A percentile compares a stretch with the other conserved stretches of the same genome.
Evolutionary conservation across 2,888 invertebrate genomes (phyloP).

Genomic region (Acanthosepion esculentum): DNA sequence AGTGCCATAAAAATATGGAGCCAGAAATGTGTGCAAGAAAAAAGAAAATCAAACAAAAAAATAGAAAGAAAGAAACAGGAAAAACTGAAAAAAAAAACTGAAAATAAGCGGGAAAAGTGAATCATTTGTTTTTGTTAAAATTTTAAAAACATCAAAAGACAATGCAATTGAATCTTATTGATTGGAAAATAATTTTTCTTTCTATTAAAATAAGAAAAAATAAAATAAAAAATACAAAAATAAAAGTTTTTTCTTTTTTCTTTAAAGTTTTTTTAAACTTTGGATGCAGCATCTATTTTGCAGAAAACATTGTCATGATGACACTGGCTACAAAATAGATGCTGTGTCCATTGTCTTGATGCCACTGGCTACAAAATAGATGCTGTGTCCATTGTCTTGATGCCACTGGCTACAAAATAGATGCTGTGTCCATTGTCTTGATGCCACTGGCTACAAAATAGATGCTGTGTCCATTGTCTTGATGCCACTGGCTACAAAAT

Average conservation of each 20-base stretch:
- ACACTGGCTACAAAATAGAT: no score
- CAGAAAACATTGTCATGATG: no score
- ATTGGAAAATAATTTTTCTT: background rate
- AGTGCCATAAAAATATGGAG: background rate
- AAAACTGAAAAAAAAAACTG: background rate
- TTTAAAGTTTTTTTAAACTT: background rate
- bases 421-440: no score
- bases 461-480: no score
- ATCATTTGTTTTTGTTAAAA: constrained; percentile 6
- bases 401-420: no score
- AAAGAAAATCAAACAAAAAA: background rate
- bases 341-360: no score
- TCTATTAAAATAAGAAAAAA: background rate
- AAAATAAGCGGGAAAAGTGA: background rate
- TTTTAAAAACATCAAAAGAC: background rate
- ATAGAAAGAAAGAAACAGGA: background rate
- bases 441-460: no score
- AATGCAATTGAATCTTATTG: constrained; percentile 15
- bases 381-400: no score
- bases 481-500: no score
- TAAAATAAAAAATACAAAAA: constrained; percentile 18
- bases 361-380: no score
- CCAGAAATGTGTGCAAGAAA: background rate
- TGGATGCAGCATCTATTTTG: no score
- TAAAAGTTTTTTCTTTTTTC: background rate